Conservation (phyloP, 1,140 invertebrate genomes). For the Cydia fagiglandana region DNA sequence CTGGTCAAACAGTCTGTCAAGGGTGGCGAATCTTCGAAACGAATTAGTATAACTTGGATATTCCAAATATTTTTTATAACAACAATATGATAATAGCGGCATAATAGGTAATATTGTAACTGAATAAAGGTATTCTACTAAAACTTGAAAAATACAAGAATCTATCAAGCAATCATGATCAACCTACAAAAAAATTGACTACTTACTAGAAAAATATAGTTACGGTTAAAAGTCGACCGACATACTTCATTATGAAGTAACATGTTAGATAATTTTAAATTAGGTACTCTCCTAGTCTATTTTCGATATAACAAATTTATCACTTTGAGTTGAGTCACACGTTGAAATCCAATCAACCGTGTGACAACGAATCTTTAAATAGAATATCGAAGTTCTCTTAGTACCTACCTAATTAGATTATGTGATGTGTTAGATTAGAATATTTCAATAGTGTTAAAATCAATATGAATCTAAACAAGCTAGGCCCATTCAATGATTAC, state of each 20-base stretch:
- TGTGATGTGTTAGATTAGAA: neutral
- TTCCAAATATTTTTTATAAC: neutral
- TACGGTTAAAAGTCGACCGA: neutral
- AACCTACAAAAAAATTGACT: no score
- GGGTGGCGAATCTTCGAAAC: constrained; percentile 20
- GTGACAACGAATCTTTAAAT: constrained; percentile 1
- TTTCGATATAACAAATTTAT: constrained; percentile 8
- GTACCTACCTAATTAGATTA: neutral
- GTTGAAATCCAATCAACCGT: neutral
- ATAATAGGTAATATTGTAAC: neutral
- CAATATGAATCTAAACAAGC: neutral
- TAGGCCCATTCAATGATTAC: no score
- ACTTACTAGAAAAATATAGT: no score
- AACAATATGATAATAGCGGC: neutral
- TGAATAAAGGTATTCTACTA: neutral
- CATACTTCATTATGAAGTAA: neutral
- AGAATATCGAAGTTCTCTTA: neutral
- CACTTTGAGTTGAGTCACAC: neutral
- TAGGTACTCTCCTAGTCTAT: neutral
- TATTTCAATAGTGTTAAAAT: neutral
- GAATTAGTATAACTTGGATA: constrained; percentile 13
- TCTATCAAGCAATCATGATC: no score
- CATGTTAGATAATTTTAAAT: neutral
- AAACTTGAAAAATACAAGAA: neutral
- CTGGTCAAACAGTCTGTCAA: constrained; percentile 14